Conservation (phyloP, 2,113 vertebrate species). For the Amazona vittata region DNA sequence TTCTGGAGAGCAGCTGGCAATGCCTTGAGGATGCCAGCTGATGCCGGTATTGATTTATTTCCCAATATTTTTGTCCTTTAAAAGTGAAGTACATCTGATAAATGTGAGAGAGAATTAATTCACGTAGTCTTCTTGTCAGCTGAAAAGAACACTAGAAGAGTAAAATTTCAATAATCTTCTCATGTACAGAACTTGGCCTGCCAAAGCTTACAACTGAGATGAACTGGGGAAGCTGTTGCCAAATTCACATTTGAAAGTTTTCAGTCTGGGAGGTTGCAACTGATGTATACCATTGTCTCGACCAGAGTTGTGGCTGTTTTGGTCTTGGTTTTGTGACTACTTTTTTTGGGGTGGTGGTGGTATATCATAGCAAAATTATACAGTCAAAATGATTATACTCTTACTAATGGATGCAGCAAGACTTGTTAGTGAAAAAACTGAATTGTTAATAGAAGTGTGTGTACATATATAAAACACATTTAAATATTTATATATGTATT, state of each 20-base stretch:
- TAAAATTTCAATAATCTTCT: background rate
- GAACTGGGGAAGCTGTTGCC: background rate
- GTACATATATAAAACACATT: accelerated
- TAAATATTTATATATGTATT: background rate
- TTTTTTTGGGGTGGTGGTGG: accelerated
- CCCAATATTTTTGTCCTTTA: background rate
- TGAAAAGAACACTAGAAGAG: background rate
- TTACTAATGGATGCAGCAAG: background rate
- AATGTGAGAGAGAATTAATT: background rate
- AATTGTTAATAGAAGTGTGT: background rate
- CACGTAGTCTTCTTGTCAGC: background rate
- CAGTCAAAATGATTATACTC: background rate
- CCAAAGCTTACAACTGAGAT: background rate
- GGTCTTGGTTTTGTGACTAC: background rate
- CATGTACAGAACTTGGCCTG: background rate
- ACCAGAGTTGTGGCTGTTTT: background rate
- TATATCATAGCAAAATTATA: background rate
- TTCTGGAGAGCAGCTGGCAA: background rate
- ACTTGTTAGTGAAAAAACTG: background rate
- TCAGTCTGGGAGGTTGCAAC: background rate
- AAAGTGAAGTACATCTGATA: background rate
- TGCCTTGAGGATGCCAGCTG: background rate
- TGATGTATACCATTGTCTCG: background rate
- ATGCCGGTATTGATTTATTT: background rate
- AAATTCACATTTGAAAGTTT: background rate